Evolutionary conservation across 92 coral and sea anemone species (phyloP).

Genomic region (Parazoanthus darwini): DNA sequence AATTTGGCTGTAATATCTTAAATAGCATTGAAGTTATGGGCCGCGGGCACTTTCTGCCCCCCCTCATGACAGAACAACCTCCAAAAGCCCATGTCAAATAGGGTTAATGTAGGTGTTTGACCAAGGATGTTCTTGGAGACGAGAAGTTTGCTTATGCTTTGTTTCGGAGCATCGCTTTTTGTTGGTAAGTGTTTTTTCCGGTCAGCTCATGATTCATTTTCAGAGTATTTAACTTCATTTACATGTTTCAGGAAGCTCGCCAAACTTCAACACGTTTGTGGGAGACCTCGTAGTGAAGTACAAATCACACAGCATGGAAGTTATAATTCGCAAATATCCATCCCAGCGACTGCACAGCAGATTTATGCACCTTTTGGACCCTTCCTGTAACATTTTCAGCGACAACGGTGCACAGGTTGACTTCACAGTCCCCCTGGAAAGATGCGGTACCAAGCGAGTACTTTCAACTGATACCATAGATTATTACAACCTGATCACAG

Average conservation of each 20-base stretch:
- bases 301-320: background rate
- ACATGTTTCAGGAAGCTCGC: background rate
- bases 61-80: too few species aligned
- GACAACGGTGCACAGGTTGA: background rate
- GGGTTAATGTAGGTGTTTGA: background rate
- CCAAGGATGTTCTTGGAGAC: background rate
- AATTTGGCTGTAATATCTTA: too few species aligned
- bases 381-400: background rate
- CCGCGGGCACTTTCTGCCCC: too few species aligned
- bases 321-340: background rate
- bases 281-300: constrained; percentile 1
- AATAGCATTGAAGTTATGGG: too few species aligned
- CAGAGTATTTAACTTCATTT: background rate
- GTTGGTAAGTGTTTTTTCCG: background rate
- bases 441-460: background rate
- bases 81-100: too few species aligned
- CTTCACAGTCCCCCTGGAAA: constrained; percentile 5
- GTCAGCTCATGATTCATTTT: background rate
- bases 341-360: background rate
- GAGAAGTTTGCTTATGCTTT: background rate
- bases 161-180: background rate
- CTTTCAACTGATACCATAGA: background rate
- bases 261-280: background rate
- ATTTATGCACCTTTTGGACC: constrained; percentile 10
- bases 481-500: background rate